Conservation (phyloP, 1,140 invertebrate genomes). For the Drosophila bocki region DNA sequence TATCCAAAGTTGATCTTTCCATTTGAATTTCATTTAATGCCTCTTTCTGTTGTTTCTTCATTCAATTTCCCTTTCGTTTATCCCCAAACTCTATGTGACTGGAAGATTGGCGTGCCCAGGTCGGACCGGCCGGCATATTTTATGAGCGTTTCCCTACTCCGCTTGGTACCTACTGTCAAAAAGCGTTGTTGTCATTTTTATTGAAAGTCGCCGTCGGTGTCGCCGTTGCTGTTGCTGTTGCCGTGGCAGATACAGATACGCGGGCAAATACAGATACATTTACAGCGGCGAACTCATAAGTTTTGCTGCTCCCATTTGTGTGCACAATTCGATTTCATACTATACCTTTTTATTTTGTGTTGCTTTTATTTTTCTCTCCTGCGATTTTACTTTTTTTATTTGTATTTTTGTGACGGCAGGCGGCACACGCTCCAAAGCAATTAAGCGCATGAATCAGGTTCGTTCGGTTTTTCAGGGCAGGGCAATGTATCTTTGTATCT, state of each 20-base stretch:
- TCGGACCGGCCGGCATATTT: constrained; percentile 57
- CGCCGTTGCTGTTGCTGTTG: constrained; percentile 13
- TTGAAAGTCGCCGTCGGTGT: constrained; percentile 56
- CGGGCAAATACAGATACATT: constrained; percentile 23
- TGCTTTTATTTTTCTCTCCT: constrained; percentile 9
- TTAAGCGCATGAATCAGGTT: constrained; percentile 84
- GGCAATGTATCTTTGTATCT: constrained; percentile 54
- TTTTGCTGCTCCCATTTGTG: constrained; percentile 72
- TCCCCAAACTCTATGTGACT: constrained; percentile 32
- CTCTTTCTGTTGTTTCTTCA: constrained; percentile 28
- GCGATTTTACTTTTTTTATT: constrained; percentile 40
- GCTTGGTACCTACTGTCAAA: constrained; percentile 51
- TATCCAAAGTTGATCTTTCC: constrained; percentile 59
- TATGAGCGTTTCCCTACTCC: constrained; percentile 40
- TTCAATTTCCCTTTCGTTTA: constrained; percentile 59
- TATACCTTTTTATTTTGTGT: constrained; percentile 9
- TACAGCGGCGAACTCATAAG: constrained; percentile 52
- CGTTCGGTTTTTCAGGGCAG: constrained; percentile 74
- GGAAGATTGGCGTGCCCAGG: constrained; percentile 50
- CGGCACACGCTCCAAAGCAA: constrained; percentile 81
- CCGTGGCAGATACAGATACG: constrained; percentile 25
- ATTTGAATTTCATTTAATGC: constrained; percentile 57
- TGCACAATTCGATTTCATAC: constrained; percentile 79
- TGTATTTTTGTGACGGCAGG: constrained; percentile 37
- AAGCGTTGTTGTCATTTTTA: constrained; percentile 73